These are phyloP conservation scores for Eupelmus urozonus DNA, from an alignment of 2,888 invertebrate genomes.

Conservation along the genomic window DNA sequence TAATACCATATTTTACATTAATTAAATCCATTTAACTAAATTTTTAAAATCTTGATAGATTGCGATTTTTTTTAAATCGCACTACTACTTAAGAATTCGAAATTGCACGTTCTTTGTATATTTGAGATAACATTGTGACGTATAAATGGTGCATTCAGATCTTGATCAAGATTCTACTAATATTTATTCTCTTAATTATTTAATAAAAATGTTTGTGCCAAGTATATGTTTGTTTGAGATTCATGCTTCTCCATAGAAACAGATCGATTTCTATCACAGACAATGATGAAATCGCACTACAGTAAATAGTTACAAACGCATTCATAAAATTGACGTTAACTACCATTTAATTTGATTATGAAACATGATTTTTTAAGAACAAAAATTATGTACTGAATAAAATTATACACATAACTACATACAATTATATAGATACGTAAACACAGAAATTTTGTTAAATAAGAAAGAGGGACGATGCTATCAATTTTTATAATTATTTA, in stretches of 20 bases:
- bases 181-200: neutral
- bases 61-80: neutral
- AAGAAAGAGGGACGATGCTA: too few species aligned
- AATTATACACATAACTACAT: neutral
- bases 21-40: constrained; percentile 37
- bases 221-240: constrained; percentile 40
- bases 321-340: constrained; percentile 29
- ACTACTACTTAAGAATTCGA: neutral
- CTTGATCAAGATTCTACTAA: constrained; percentile 19
- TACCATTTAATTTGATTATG: constrained; percentile 6
- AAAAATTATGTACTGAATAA: constrained; percentile 13
- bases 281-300: constrained; percentile 36
- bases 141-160: constrained; percentile 21
- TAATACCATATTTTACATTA: constrained; percentile 7
- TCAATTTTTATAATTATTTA: too few species aligned
- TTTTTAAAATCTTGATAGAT: constrained; percentile 9
- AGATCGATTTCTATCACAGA: constrained; percentile 17
- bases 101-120: neutral
- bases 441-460: too few species aligned
- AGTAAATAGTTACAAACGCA: constrained; percentile 40
- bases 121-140: neutral
- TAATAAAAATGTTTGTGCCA: constrained; percentile 47
- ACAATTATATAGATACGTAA: neutral
- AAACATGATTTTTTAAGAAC: neutral
- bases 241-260: constrained; percentile 29